Conservation (phyloP, 2,797 vertebrate species). For the Rhinogobio ventralis region DNA sequence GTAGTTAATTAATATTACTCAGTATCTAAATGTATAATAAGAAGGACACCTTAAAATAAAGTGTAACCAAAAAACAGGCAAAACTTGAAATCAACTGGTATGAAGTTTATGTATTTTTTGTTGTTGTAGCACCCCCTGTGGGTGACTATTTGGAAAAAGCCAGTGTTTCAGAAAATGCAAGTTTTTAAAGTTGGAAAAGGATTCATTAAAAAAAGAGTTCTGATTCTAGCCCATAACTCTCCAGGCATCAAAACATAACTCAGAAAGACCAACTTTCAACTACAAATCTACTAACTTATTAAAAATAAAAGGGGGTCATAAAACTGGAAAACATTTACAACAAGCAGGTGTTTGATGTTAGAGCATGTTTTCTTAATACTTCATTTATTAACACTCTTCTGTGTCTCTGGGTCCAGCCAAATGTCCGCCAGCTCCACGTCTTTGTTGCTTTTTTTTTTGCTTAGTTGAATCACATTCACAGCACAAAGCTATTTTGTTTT, state of each 20-base stretch:
- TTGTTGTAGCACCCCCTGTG: neutral
- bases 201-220: neutral
- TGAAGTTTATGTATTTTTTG: neutral
- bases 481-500: neutral
- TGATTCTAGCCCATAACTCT: neutral
- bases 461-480: neutral
- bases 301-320: neutral
- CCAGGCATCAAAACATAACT: neutral
- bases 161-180: neutral
- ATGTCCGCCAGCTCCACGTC: neutral
- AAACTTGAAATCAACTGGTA: neutral
- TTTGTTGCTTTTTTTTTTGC: neutral
- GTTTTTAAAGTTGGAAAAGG: neutral
- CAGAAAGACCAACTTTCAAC: neutral
- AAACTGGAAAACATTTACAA: slow-evolving; percentile 34
- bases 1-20: neutral
- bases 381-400: slow-evolving; percentile 23
- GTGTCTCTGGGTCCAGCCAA: neutral
- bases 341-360: neutral
- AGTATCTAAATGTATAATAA: neutral
- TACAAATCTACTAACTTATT: slow-evolving; percentile 12
- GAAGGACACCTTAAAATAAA: neutral
- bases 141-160: neutral
- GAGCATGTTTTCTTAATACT: neutral
- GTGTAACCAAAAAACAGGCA: neutral